Percentiles rank a stretch among this genome's conserved stretches.
Evolutionary conservation across 2,113 vertebrate genomes (phyloP).

Genomic region (Sander vitreus): DNA sequence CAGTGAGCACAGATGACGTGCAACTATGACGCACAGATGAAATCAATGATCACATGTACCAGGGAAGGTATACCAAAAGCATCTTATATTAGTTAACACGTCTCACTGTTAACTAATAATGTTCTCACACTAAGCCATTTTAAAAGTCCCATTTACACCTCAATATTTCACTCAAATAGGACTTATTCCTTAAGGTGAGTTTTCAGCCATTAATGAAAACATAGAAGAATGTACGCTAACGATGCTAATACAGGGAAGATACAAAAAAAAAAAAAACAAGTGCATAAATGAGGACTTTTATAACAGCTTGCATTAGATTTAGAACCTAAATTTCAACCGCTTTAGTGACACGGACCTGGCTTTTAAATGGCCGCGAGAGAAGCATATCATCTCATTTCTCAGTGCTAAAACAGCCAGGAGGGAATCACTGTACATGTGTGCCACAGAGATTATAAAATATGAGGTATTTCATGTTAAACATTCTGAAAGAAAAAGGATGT

Average conservation of each 20-base stretch:
- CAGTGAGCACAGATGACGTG: conserved; percentile 36
- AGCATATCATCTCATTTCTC: background rate
- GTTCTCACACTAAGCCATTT: background rate
- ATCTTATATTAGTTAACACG: conserved; percentile 19
- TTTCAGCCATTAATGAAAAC: background rate
- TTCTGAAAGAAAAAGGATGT: conserved; percentile 42
- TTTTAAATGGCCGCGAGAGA: conserved; percentile 6
- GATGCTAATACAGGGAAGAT: background rate
- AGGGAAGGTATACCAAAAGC: conserved; percentile 28
- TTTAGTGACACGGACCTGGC: conserved; percentile 26
- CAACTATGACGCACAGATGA: conserved; percentile 38
- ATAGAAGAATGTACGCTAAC: background rate
- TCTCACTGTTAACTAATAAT: background rate
- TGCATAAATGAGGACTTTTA: conserved; percentile 24
- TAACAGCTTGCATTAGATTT: conserved; percentile 17
- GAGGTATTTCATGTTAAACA: conserved; percentile 14
- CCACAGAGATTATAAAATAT: conserved; percentile 39
- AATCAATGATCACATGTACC: background rate
- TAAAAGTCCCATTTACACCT: conserved; percentile 17
- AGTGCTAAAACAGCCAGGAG: conserved; percentile 4
- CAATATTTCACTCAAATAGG: background rate
- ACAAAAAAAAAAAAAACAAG: background rate
- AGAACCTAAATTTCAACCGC: conserved; percentile 3
- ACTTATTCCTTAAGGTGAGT: background rate
- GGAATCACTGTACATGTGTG: conserved; percentile 15